These are phyloP conservation scores for Fulmarus glacialis DNA, from an alignment of 2,113 vertebrate species.

Conservation along the genomic window DNA sequence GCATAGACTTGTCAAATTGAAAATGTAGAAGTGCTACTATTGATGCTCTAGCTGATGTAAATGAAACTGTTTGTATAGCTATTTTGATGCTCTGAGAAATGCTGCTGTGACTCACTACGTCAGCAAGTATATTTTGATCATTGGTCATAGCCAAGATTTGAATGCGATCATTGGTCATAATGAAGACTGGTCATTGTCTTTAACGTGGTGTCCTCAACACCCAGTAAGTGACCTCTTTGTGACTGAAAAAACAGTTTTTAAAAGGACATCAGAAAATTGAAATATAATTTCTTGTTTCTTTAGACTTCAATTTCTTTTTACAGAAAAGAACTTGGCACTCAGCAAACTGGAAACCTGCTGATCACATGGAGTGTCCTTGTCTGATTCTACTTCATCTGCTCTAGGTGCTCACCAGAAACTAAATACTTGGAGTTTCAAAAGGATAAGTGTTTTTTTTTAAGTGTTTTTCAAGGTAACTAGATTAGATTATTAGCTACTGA, in stretches of 20 bases:
- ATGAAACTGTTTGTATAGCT: not conserved
- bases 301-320: not conserved
- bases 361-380: not conserved
- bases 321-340: not conserved
- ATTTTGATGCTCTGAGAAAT: not conserved
- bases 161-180: not conserved
- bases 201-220: not conserved
- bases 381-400: not conserved
- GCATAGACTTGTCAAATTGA: not conserved
- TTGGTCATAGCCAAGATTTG: not conserved
- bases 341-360: not conserved
- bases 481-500: not conserved
- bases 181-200: not conserved
- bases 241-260: not conserved
- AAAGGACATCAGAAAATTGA: not conserved
- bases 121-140: not conserved
- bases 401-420: not conserved
- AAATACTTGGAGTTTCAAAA: not conserved
- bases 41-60: not conserved
- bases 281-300: not conserved
- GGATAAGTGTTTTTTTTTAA: not conserved
- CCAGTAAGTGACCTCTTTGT: not conserved
- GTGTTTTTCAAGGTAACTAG: not conserved
- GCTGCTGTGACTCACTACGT: not conserved
- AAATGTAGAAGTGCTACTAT: not conserved